Evolutionary conservation across 64 coral and sea anemone species (phyloP), one percentile per base, ranked within the genome.

Genomic region (Acropora tenuis): DNA sequence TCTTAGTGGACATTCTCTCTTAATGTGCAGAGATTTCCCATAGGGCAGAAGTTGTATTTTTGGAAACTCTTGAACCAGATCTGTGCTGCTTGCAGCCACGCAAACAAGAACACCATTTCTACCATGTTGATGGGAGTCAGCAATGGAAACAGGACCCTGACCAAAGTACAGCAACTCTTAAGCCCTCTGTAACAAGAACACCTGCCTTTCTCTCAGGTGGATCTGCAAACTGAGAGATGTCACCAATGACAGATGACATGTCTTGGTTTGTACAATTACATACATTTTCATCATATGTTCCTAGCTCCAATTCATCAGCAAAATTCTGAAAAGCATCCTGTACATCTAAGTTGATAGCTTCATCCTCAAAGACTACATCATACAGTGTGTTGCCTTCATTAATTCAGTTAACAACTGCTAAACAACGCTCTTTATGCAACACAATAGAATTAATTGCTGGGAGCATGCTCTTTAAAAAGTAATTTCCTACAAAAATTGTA

Each of bases 71-170:
- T 77, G 41, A 77, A 77, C 47, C 12, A 48, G 41, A 2, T 77
- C 75, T 19, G 41, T 77, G 75, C 75, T 77, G 75, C 75, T 77
- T 45, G 41, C 75, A 77, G 75, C 75, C 47, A 77, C 12, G 30
- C 75, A 77, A 77, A 77, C 75, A 77, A 77, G 41, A 77, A 41
- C 75, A 77, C 30, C 75, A 77, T 77, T 77, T 11, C 9, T 15
- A 17, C 75, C 75, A 77, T 20, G 75, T 77, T 45, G 41, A 77
- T 77, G 75, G 75, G 75, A 77, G 47, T 77, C 75, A 63, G 13
- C 6, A 1, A 63, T 63, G 13, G 7, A 63, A 63, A 63, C 60
- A 63, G 60, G 60, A 63, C 11, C 60, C 13, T 2, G 10, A 63
- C 60, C 60, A 63, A 63, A 63, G 60, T 12, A 63, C 60, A 63